Percentiles rank a stretch among this genome's conserved stretches.
Evolutionary conservation across 2,113 vertebrate genomes (phyloP).

Genomic region (Calyptomena viridis): DNA sequence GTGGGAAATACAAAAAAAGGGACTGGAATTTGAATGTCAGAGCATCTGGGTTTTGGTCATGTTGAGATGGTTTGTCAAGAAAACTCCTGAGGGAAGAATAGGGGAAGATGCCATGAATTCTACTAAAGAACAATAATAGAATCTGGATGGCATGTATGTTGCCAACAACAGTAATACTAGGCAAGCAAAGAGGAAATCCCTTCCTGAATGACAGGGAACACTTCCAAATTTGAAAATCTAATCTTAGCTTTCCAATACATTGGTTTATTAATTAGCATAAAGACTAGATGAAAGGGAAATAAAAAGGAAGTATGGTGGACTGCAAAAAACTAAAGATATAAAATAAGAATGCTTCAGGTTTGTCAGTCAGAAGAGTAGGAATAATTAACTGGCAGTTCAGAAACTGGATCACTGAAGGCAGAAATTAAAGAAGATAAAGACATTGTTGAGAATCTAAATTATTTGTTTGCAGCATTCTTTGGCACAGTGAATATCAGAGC

Average conservation of each 20-base stretch:
- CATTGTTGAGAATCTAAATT: constrained; percentile 11
- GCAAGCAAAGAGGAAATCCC: background rate
- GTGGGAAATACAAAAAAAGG: background rate
- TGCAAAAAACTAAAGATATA: background rate
- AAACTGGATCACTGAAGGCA: background rate
- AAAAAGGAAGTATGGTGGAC: background rate
- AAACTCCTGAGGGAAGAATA: background rate
- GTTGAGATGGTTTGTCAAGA: background rate
- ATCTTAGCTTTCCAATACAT: background rate
- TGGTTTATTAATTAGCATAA: background rate
- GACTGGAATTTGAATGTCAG: background rate
- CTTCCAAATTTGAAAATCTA: background rate
- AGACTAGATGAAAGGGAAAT: background rate
- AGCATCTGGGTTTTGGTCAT: background rate
- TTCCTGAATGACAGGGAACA: background rate
- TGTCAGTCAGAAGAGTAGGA: background rate
- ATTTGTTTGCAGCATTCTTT: background rate
- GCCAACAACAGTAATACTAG: background rate
- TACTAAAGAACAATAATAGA: background rate
- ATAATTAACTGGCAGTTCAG: background rate
- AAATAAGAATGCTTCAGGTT: background rate
- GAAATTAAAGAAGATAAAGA: constrained; percentile 40
- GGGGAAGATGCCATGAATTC: background rate
- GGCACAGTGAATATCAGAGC: background rate
- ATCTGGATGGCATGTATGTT: background rate